Base-by-base conservation (phyloP, 2,888 invertebrate genomes). In the Fragum sueziense region DNA sequence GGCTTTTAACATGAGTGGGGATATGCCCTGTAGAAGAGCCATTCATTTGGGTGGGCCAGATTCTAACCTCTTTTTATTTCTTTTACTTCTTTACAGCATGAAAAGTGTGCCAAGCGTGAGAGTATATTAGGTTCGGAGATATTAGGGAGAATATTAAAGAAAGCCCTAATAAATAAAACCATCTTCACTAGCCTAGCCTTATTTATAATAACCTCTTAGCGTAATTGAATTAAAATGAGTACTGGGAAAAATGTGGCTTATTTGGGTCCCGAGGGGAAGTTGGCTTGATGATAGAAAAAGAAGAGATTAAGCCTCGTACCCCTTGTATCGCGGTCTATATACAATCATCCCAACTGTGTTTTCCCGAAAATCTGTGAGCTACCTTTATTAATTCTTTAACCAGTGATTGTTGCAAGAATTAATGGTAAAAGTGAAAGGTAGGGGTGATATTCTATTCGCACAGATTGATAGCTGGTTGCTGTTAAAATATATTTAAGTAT, bases 1-100 rank as follows among this genome's bases (percentile, higher is more conserved):
- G 95, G 84, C 86, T 96, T 91, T 91, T 96, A 94, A 96, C 96
- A 11, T 96, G 96, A 95, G 95, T 96, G 93, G 96, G 96, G 84
- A 95, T 95, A 0, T 95, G 95, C 70, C 95, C 95, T 3, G 95
- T 96, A 3, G 96, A 96, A 95, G 91, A 93, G 1, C 96, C 96
- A 27, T 96, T 94, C 93, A 80, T 79, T 31, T 11, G 20, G 6
- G 54, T 87, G 7, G 88, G 89, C 0, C 82, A 76, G 54, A 0
- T 84, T 47, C 76, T 82, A 47, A 89, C 88, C 22, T 6, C 65
- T 11, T 29, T 87, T 11, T 89, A 87, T 59, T 87, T 87, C 71
- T 1, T 34, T 0, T 82, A 67, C 72, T 82, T 73, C 74, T 29
- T 78, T 9, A 2, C 54, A 0, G 33, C 20, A 6, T 51, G 47